Base-by-base conservation (phyloP, 2,797 vertebrate species). In the Sebastes variabilis region DNA sequence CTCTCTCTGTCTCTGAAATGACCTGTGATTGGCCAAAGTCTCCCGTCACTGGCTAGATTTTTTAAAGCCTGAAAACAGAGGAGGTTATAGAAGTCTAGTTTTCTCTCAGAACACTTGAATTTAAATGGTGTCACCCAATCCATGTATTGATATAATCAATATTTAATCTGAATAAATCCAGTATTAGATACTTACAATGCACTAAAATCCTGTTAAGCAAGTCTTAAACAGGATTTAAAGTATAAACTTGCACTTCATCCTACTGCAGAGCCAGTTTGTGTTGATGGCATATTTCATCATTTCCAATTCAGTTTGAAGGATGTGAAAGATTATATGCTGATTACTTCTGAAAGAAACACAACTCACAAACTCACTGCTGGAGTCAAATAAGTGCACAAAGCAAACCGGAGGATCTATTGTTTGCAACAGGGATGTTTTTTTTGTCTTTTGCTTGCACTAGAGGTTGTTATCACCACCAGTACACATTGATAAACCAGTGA, bases 401-500 rank as follows among this genome's bases (percentile, higher is more conserved):
- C 61, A 66, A 64, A 52, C 2, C 65, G 62, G 59, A 22, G 7
- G 14, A 24, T 3, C 55, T 24, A 13, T 36, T 71, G 38, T 71
- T 60, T 5, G 60, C 2, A 6, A 59, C 16, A 11, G 6, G 6
- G 49, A 46, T 79, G 22, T 30, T 27, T 30, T 7, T 5, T 58
- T 30, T 18, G 8, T 29, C 7, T 24, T 52, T 20, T 65, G 49
- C 22, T 58, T 12, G 36, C 5, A 10, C 54, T n/a, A 56, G 32
- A 24, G n/a, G 13, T 22, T 34, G n/a, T 22, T 75, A 70, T 75
- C 73, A 36, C 14, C 24, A 8, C 3, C 13, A 68, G 55, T 11
- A 36, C 69, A 36, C 65, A 1, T 10, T 38, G 62, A 72, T 75
- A 66, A 75, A 75, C 61, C 68, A 59, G 29, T 62, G 62, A 65